These are phyloP conservation scores for Fratercula arctica DNA, from an alignment of 2,797 vertebrate genomes.

Conservation along the genomic window DNA sequence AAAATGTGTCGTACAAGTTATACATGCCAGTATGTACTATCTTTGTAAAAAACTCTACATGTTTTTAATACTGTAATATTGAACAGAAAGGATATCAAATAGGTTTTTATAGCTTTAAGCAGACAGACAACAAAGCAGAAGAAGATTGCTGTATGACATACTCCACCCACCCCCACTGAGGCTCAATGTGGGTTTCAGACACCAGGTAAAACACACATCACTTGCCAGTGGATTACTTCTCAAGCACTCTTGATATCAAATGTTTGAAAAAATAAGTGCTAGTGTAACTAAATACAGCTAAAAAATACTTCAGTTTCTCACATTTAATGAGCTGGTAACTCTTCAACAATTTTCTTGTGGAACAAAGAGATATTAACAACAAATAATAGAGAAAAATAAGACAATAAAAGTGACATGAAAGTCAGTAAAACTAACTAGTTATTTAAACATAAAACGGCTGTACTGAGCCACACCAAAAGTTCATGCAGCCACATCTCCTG, in stretches of 20 bases:
- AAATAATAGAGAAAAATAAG: neutral
- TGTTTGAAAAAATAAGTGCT: neutral
- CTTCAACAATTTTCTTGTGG: neutral
- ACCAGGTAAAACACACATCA: neutral
- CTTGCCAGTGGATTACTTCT: neutral
- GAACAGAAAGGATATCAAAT: neutral
- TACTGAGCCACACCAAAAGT: neutral
- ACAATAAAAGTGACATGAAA: neutral
- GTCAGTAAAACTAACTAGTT: neutral
- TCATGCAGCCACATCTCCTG: neutral
- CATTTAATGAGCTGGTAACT: neutral
- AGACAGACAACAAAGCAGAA: neutral
- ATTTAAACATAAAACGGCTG: neutral
- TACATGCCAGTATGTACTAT: fast-evolving
- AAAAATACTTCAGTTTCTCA: neutral
- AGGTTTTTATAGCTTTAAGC: neutral
- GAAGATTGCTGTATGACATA: neutral
- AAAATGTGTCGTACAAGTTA: neutral
- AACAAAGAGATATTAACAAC: neutral
- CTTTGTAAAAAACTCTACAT: neutral
- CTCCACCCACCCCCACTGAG: fast-evolving
- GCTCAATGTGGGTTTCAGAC: neutral
- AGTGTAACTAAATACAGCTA: neutral
- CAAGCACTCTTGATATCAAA: neutral
- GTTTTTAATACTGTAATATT: neutral